Base-by-base conservation (phyloP, 1,140 invertebrate genomes). In the Helicoverpa armigera region DNA sequence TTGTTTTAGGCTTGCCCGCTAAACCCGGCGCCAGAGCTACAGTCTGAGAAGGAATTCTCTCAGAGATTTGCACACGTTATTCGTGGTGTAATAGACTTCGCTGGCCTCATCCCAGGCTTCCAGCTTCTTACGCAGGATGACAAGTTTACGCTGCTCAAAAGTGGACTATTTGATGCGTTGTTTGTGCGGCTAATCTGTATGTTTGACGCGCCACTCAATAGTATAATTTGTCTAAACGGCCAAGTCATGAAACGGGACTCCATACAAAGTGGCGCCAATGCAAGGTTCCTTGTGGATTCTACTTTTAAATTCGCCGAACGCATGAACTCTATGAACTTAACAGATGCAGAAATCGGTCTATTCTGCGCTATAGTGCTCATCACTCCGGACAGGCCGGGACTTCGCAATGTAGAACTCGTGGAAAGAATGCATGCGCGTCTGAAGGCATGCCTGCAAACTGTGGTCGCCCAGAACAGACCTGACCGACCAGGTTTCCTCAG, bases 221-320 rank as follows among this genome's bases (percentile, higher is more conserved):
- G 97, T 91, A 98, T 99, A 96, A 97, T 99, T 83, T 99, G 98
- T 93, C 96, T 99, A 69, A 99, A 99, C 88, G 98, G 98, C 65
- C 98, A 98, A 94, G 97, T 99, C 83, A 96, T 99, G 90, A 97
- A 98, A 87, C 96, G 98, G 67, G 98, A 99, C 91, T 97, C 98
- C 67, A 98, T 99, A 82, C 98, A 98, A 94, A 98, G 97, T 90
- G 97, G 97, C 87, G 98, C 97, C 82, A 99, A 99, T 95, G 98
- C 98, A 12, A 96, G 98, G 85, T 99, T 99, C 91, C 96, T 99
- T 43, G 98, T 99, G 94, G 98, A 99, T 89, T 99, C 98, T 81
- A 99, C 99, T 95, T 99, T 99, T 92, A 99, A 99, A 89, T 99
- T 99, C 94, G 98, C 98, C 56, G 98, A 99, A 89, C 96, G 98